Base-by-base conservation (phyloP, 2,797 vertebrate species). In the Nothura maculosa region DNA sequence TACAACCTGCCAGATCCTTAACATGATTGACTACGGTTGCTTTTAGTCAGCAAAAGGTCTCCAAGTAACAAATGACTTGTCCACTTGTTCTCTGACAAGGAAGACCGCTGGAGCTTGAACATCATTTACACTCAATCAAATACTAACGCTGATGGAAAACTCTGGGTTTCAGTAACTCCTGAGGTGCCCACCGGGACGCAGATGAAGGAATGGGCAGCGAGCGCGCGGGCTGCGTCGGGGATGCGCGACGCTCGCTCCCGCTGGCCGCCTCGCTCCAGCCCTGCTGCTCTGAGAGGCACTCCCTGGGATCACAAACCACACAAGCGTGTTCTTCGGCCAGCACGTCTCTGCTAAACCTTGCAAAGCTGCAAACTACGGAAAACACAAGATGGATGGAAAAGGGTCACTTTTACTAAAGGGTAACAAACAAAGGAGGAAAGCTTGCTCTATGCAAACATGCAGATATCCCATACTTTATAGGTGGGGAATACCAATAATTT, bases 1-100 rank as follows among this genome's bases (percentile, higher is more conserved):
- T 94, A 57, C 34, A 89, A 93, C 60, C 70, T 93, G 95, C 90
- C 92, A 96, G 82, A 68, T 60, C 54, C 69, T 93, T 89, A 89
- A 66, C 81, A 72, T 94, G 93, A 96, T 90, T 96, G 96, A 96
- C 93, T 94, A 4, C 16, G 61, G 64, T 84, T 92, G 87, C 11
- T 28, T 95, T 85, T 32, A 92, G 89, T 86, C 94, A 90, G 94
- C 90, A 80, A 81, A 93, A 97, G 93, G 91, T 82, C 93, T 94
- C 77, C 38, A 12, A 30, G 76, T 89, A 92, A 96, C 87, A 95
- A 97, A 96, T 78, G 30, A 20, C 83, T 73, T 77, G 93, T 93
- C 90, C 64, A 19, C 89, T 94, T 87, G 17, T 81, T 91, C 81
- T 78, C 83, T 92, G 94, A 96, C 83, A 95, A 89, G 83, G 73